Conservation (phyloP, 2,797 vertebrate genomes). For the Sebastes taczanowskii region DNA sequence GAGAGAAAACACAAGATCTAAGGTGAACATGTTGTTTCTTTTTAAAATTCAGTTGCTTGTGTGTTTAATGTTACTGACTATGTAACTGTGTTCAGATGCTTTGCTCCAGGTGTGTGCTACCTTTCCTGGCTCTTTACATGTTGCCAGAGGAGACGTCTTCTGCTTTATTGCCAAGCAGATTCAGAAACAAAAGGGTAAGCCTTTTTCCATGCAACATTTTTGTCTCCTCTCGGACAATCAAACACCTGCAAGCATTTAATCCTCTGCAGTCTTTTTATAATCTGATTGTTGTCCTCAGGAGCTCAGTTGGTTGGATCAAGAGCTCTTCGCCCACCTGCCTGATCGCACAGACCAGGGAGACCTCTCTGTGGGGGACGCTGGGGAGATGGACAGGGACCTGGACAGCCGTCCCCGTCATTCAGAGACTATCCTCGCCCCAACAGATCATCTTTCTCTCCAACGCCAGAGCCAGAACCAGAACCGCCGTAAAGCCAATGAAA, state of each 20-base stretch:
- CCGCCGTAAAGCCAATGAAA: slow-evolving; percentile 67
- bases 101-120: slow-evolving; percentile 69
- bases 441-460: slow-evolving; percentile 52
- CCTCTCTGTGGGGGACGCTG: slow-evolving; percentile 72
- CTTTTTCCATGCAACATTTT: background rate
- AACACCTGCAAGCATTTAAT: background rate
- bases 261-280: background rate
- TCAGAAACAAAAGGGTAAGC: slow-evolving; percentile 71
- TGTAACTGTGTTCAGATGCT: slow-evolving; percentile 71
- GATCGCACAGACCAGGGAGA: slow-evolving; percentile 64
- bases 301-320: slow-evolving; percentile 63
- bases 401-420: slow-evolving; percentile 13
- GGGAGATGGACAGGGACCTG: slow-evolving; percentile 49
- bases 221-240: background rate
- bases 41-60: background rate
- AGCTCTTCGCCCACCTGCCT: slow-evolving; percentile 53
- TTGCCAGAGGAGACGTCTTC: slow-evolving; percentile 72
- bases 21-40: slow-evolving; percentile 13
- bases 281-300: slow-evolving; percentile 53
- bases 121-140: slow-evolving; percentile 71
- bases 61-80: background rate
- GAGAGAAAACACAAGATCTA: slow-evolving; percentile 1
- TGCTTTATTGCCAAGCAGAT: slow-evolving; percentile 58
- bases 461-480: slow-evolving; percentile 28
- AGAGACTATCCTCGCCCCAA: slow-evolving; percentile 28